These are phyloP conservation scores for Liposcelis brunnea DNA, from an alignment of 2,888 invertebrate genomes.

Conservation along the genomic window DNA sequence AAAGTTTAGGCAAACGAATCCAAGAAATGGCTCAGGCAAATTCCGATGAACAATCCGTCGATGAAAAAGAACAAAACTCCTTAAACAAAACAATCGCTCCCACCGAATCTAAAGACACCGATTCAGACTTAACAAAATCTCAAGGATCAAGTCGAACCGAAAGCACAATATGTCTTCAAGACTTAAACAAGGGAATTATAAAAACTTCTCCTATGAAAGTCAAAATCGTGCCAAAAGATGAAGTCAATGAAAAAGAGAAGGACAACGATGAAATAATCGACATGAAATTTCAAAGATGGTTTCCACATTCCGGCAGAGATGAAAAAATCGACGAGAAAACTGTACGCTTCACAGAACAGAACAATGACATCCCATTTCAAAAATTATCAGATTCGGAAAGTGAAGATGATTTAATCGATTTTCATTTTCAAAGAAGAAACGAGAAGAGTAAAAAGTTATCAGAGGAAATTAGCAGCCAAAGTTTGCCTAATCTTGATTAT, in stretches of 20 bases:
- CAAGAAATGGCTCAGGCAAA: neutral
- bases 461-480: no score
- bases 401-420: conserved; percentile 1
- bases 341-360: conserved; percentile 7
- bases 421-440: neutral
- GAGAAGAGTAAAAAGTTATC: neutral
- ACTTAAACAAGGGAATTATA: neutral
- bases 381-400: conserved; percentile 7
- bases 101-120: neutral
- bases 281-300: conserved; percentile 21
- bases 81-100: neutral
- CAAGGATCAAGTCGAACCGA: neutral
- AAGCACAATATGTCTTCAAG: neutral
- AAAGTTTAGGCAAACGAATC: no score
- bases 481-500: no score
- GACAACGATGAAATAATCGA: conserved; percentile 19
- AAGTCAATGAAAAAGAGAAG: neutral
- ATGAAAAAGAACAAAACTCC: neutral
- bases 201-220: neutral
- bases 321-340: neutral
- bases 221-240: neutral
- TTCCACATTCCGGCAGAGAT: conserved; percentile 18
- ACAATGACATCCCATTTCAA: conserved; percentile 9
- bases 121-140: neutral
- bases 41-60: neutral